Evolutionary conservation across 2,113 vertebrate genomes (phyloP).

Genomic region (Cygnus buccinator): DNA sequence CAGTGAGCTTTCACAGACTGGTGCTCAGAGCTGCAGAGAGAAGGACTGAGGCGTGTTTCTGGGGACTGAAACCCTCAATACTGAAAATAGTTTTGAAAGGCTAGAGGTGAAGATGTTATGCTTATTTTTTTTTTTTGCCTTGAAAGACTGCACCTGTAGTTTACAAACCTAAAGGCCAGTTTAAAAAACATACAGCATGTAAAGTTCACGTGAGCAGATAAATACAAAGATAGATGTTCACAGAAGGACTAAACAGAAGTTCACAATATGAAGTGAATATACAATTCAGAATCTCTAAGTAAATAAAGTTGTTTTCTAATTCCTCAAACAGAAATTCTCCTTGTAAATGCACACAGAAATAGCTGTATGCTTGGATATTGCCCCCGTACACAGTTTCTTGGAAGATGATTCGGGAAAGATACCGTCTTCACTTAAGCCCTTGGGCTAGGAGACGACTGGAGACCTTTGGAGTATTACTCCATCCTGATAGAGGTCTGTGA

Average conservation of each 20-base stretch:
- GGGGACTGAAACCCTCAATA: not conserved
- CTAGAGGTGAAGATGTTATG: not conserved
- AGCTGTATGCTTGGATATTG: fast-evolving
- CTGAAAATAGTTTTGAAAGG: not conserved
- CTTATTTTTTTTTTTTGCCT: not conserved
- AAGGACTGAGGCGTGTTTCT: not conserved
- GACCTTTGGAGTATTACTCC: not conserved
- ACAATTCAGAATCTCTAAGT: not conserved
- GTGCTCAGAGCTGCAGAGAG: not conserved
- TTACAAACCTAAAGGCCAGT: not conserved
- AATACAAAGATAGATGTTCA: not conserved
- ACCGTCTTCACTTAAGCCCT: not conserved
- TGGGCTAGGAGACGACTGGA: not conserved
- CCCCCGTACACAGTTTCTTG: not conserved
- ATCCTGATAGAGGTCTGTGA: not conserved
- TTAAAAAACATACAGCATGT: not conserved
- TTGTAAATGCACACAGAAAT: not conserved
- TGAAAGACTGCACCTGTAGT: not conserved
- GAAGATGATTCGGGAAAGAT: not conserved
- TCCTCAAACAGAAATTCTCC: not conserved
- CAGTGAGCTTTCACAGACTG: not conserved
- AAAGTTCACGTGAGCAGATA: not conserved
- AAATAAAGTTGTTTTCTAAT: not conserved
- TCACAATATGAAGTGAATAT: not conserved
- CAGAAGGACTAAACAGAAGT: not conserved